These are phyloP conservation scores for Lanius collurio DNA, from an alignment of 2,113 vertebrate genomes.

Conservation along the genomic window DNA sequence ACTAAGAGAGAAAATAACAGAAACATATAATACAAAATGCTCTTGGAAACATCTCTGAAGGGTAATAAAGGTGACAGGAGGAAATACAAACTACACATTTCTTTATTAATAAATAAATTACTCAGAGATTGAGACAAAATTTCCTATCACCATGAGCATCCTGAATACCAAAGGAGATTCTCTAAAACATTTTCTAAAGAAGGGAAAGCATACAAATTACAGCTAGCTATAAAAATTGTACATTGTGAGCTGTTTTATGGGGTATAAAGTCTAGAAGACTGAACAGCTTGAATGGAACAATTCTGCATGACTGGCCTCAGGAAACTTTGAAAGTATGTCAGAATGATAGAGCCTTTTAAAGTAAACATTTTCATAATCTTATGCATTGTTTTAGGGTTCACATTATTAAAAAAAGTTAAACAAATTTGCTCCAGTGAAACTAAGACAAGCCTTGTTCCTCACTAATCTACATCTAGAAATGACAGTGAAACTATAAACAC, in stretches of 20 bases:
- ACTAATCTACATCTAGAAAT: not conserved
- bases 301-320: not conserved
- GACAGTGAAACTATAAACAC: not conserved
- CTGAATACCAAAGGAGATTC: not conserved
- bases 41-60: not conserved
- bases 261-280: not conserved
- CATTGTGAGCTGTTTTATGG: not conserved
- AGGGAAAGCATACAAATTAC: constrained; percentile 24
- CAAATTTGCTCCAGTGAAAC: not conserved
- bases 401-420: not conserved
- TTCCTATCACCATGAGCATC: not conserved
- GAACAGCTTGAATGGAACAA: constrained; percentile 18
- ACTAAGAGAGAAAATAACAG: not conserved
- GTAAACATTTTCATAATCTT: not conserved
- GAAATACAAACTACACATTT: not conserved
- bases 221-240: not conserved
- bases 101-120: constrained; percentile 4
- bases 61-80: not conserved
- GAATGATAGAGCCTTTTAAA: not conserved
- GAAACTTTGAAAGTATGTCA: not conserved
- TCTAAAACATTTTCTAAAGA: constrained; percentile 15
- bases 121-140: not conserved
- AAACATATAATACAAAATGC: not conserved
- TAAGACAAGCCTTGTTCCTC: not conserved
- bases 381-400: not conserved